Percentiles rank a stretch among this genome's conserved stretches.
Evolutionary conservation across 1,140 invertebrate species (phyloP).

Genomic region (Leptinotarsa texana): DNA sequence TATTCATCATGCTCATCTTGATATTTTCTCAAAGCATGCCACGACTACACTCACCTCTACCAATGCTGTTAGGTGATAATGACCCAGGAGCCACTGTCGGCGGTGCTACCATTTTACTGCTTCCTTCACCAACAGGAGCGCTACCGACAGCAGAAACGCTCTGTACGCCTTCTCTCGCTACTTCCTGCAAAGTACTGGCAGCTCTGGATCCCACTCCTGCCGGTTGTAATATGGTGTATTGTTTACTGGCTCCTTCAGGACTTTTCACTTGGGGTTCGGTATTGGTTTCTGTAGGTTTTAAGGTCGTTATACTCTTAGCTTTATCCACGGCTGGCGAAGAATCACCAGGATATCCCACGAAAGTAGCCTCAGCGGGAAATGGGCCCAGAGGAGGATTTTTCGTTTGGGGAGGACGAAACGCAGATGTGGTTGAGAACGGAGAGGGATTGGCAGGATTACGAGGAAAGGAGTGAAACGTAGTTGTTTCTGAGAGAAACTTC

Average conservation of each 20-base stretch:
- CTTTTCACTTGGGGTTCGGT: conserved; percentile 49
- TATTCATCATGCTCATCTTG: no score
- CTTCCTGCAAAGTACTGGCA: conserved; percentile 77
- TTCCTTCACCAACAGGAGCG: conserved; percentile 31
- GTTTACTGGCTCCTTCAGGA: conserved; percentile 62
- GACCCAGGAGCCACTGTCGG: conserved; percentile 52
- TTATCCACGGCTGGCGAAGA: conserved; percentile 56
- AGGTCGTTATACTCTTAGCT: conserved; percentile 41
- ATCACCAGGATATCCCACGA: conserved; percentile 63
- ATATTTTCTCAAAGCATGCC: conserved; percentile 2
- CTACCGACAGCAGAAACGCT: conserved; percentile 61
- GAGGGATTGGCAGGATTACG: conserved; percentile 52
- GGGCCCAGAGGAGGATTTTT: conserved; percentile 59
- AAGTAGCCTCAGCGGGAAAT: conserved; percentile 66
- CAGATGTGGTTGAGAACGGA: conserved; percentile 65
- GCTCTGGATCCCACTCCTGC: conserved; percentile 75
- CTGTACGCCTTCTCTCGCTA: conserved; percentile 67
- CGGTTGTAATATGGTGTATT: conserved; percentile 82
- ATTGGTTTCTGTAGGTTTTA: conserved; percentile 40
- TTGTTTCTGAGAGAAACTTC: conserved; percentile 53
- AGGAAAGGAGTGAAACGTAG: conserved; percentile 52
- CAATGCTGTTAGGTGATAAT: conserved; percentile 74
- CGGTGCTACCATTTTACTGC: conserved; percentile 46
- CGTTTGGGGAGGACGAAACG: conserved; percentile 71
- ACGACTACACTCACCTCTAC: conserved; percentile 69